phyloP scores from a whole-genome alignment of 2,113 vertebrate species.

The Pyxicephalus adspersus region DNA sequence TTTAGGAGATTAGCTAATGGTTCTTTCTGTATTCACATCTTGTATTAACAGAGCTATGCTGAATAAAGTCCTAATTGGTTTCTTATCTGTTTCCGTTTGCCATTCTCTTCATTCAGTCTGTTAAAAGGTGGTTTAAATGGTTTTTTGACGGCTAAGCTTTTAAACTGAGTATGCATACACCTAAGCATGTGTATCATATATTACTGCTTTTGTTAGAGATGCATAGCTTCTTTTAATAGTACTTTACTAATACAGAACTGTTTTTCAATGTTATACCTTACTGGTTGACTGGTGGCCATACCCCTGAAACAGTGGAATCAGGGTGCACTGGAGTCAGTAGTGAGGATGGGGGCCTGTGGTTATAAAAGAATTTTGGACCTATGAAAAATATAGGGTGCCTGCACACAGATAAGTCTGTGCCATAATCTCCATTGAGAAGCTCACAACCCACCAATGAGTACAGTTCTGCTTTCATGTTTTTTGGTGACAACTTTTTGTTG shows the following conservation, averaged over 20 bases:
- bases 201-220: neutral
- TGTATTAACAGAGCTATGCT: slow-evolving; percentile 22
- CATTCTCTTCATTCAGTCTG: slow-evolving; percentile 28
- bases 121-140: slow-evolving; percentile 27
- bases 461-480: too few relatives aligned
- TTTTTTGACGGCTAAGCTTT: slow-evolving; percentile 34
- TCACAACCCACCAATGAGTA: too few relatives aligned
- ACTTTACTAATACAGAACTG: neutral
- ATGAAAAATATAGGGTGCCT: too few relatives aligned
- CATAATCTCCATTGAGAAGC: too few relatives aligned
- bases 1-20: slow-evolving; percentile 38
- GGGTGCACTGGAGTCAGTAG: too few relatives aligned
- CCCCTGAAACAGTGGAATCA: too few relatives aligned
- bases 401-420: too few relatives aligned
- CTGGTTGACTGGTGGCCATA: too few relatives aligned
- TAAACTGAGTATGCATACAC: slow-evolving; percentile 16
- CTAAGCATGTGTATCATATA: slow-evolving; percentile 26
- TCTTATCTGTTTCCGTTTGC: slow-evolving; percentile 50
- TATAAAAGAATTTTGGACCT: too few relatives aligned
- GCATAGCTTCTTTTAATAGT: neutral
- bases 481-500: too few relatives aligned
- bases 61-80: slow-evolving; percentile 47
- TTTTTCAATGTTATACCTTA: too few relatives aligned
- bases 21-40: slow-evolving; percentile 43
- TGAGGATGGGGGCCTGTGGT: too few relatives aligned